phyloP scores from a whole-genome alignment of 2,888 invertebrate species.

The Lepidochitona cinerea region DNA sequence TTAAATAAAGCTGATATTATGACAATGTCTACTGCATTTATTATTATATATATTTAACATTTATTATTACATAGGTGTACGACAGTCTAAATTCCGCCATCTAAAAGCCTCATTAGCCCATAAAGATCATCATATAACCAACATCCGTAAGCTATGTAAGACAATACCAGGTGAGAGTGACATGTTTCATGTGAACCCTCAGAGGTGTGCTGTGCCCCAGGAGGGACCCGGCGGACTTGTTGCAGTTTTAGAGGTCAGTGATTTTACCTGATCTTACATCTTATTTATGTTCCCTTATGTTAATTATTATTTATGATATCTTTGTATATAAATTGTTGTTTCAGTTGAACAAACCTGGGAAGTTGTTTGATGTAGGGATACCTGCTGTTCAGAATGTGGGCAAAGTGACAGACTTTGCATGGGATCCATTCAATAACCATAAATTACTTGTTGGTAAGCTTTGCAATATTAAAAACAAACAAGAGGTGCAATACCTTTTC shows the following conservation, averaged over 20 bases:
- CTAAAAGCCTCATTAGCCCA: conserved; percentile 91
- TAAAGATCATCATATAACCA: conserved; percentile 92
- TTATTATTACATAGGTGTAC: conserved; percentile 74
- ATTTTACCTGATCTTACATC: neutral
- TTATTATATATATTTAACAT: neutral
- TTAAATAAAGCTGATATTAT: too few species aligned
- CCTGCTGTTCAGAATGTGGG: conserved; percentile 92
- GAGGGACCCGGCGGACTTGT: conserved; percentile 93
- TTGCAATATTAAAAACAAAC: too few species aligned
- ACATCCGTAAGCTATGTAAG: conserved; percentile 89
- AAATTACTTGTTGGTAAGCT: conserved; percentile 81
- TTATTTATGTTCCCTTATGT: neutral
- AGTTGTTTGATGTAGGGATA: conserved; percentile 84
- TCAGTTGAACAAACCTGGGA: conserved; percentile 80
- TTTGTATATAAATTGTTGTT: conserved; percentile 14
- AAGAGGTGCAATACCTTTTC: too few species aligned
- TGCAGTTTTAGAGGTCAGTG: conserved; percentile 82
- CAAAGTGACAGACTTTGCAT: conserved; percentile 91
- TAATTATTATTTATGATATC: neutral
- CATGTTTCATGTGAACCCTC: conserved; percentile 90
- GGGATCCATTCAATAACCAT: conserved; percentile 91
- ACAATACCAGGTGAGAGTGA: conserved; percentile 96
- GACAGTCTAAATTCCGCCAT: conserved; percentile 93
- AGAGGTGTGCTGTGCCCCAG: conserved; percentile 90
- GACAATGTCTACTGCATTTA: too few species aligned